Evolutionary conservation across 2,113 vertebrate species (phyloP).

Genomic region (Erythrocebus patas): DNA sequence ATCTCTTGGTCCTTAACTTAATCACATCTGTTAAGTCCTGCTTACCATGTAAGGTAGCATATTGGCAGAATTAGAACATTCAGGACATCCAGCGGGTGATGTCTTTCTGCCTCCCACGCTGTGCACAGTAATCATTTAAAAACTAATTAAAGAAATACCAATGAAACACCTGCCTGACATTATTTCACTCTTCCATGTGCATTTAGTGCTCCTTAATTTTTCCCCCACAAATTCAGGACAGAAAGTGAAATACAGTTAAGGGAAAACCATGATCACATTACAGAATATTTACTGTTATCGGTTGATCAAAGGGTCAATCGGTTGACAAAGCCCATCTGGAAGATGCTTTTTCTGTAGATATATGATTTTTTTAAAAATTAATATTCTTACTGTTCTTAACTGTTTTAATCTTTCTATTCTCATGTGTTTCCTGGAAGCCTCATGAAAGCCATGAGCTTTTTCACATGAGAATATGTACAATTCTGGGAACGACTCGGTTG

Average conservation of each 20-base stretch:
- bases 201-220: neutral
- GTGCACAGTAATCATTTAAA: neutral
- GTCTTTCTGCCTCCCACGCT: neutral
- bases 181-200: neutral
- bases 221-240: neutral
- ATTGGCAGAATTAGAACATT: neutral
- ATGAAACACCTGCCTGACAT: neutral
- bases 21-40: neutral
- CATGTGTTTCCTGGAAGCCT: neutral
- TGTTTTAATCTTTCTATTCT: neutral
- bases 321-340: neutral
- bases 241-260: neutral
- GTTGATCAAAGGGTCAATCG: neutral
- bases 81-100: too few species aligned
- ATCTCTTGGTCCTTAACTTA: neutral
- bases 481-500: neutral
- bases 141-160: neutral
- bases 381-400: neutral
- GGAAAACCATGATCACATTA: neutral
- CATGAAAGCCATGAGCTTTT: neutral
- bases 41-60: neutral
- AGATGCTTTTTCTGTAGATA: neutral
- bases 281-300: neutral
- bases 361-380: neutral
- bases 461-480: neutral